phyloP scores from a whole-genome alignment of 2,888 invertebrate genomes.

The Laothoe populi region DNA sequence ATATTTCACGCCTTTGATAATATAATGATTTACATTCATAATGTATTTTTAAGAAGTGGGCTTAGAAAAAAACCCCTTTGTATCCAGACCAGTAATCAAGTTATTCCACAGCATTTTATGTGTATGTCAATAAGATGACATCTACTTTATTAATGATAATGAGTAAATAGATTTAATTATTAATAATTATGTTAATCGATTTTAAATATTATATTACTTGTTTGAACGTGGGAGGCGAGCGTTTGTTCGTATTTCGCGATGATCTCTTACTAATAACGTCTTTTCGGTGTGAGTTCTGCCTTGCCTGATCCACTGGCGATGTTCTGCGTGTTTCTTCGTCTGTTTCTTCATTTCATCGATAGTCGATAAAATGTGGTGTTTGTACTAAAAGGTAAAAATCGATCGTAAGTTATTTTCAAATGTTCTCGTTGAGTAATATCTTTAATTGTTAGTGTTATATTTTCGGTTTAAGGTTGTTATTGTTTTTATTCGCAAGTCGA shows the following conservation, averaged over 20 bases:
- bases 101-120: not conserved
- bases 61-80: no score
- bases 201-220: slow-evolving; percentile 36
- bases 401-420: slow-evolving; percentile 12
- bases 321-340: not conserved
- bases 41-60: no score
- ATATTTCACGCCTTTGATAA: no score
- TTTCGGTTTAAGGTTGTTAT: slow-evolving; percentile 11
- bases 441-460: slow-evolving; percentile 5
- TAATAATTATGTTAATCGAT: slow-evolving; percentile 35
- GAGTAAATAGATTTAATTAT: slow-evolving; percentile 23
- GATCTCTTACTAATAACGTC: slow-evolving; percentile 62
- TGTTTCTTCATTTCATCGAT: not conserved
- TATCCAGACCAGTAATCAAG: no score
- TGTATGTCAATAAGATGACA: not conserved
- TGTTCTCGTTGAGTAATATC: slow-evolving; percentile 6
- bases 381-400: slow-evolving; percentile 1
- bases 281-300: slow-evolving; percentile 17
- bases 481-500: slow-evolving; percentile 3
- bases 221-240: slow-evolving; percentile 42
- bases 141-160: slow-evolving; percentile 11
- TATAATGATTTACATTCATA: no score
- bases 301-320: not conserved
- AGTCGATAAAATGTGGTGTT: slow-evolving; percentile 3
- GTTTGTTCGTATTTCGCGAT: slow-evolving; percentile 41